Conservation (phyloP, 2,888 invertebrate species). For the Polyommatus icarus region DNA sequence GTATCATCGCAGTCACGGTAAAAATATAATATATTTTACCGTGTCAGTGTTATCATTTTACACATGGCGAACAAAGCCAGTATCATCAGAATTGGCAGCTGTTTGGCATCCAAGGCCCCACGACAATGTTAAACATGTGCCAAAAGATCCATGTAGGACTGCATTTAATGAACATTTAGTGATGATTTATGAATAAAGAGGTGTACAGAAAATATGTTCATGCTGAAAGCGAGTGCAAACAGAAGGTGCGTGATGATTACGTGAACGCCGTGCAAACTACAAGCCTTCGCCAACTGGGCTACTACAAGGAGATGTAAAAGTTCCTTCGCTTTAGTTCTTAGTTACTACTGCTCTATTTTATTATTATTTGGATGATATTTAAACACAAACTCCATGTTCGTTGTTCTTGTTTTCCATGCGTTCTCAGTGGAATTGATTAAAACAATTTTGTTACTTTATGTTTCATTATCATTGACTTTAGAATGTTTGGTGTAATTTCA, state of each 20-base stretch:
- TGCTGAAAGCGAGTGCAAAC: conserved; percentile 49
- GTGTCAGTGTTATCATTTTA: too few relatives aligned
- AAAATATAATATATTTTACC: too few relatives aligned
- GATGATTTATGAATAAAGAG: neutral
- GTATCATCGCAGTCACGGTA: too few relatives aligned
- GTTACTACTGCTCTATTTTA: neutral
- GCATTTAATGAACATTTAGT: neutral
- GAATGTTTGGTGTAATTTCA: neutral
- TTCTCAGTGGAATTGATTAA: too few relatives aligned
- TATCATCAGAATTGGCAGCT: too few relatives aligned
- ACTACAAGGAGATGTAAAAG: conserved; percentile 31
- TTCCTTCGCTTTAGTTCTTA: neutral
- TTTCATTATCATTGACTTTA: too few relatives aligned
- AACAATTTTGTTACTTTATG: too few relatives aligned
- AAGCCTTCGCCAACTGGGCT: conserved; percentile 31
- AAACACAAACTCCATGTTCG: neutral
- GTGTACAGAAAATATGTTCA: conserved; percentile 32
- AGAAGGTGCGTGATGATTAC: conserved; percentile 74
- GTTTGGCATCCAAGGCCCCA: too few relatives aligned
- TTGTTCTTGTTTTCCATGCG: too few relatives aligned
- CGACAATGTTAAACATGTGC: too few relatives aligned
- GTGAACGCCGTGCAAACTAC: conserved; percentile 64
- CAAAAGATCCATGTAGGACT: neutral
- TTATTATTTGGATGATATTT: neutral
- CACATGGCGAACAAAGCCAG: too few relatives aligned